These are phyloP conservation scores for Scomberomorus guttatus DNA, from an alignment of 2,797 vertebrate species.

Conservation along the genomic window DNA sequence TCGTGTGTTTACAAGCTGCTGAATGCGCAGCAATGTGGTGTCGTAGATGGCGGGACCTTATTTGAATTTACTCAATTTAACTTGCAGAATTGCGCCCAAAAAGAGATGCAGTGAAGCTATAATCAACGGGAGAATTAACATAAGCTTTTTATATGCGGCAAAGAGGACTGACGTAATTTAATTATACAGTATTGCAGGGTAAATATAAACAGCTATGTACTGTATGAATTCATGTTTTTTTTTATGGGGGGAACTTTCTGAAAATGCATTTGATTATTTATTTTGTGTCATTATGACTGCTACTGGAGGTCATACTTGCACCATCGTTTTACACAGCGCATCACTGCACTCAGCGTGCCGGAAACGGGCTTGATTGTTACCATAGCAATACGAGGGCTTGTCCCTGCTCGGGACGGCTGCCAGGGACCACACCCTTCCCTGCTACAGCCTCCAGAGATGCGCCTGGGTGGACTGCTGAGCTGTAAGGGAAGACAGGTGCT, in stretches of 20 bases:
- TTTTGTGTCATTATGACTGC: slow-evolving; percentile 26
- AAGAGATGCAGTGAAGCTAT: neutral
- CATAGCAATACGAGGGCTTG: slow-evolving; percentile 72
- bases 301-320: slow-evolving; percentile 52
- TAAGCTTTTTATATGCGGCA: slow-evolving; percentile 46
- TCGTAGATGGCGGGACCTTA: slow-evolving; percentile 11
- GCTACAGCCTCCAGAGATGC: slow-evolving; percentile 46
- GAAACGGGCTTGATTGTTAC: slow-evolving; percentile 70
- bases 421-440: slow-evolving; percentile 82
- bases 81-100: neutral
- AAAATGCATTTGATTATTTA: slow-evolving; percentile 29
- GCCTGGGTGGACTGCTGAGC: slow-evolving; percentile 24
- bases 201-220: slow-evolving; percentile 31
- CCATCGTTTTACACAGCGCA: slow-evolving; percentile 33
- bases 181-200: slow-evolving; percentile 39
- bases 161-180: slow-evolving; percentile 58
- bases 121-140: slow-evolving; percentile 4
- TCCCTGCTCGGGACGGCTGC: slow-evolving; percentile 69
- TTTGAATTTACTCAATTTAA: slow-evolving; percentile 18
- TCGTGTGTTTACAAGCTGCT: slow-evolving; percentile 31
- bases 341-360: slow-evolving; percentile 61
- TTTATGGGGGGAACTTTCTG: slow-evolving; percentile 45
- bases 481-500: slow-evolving; percentile 25
- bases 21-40: slow-evolving; percentile 17
- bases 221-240: slow-evolving; percentile 1